These are phyloP conservation scores for Periparus ater DNA, from an alignment of 2,797 vertebrate species.

Conservation along the genomic window DNA sequence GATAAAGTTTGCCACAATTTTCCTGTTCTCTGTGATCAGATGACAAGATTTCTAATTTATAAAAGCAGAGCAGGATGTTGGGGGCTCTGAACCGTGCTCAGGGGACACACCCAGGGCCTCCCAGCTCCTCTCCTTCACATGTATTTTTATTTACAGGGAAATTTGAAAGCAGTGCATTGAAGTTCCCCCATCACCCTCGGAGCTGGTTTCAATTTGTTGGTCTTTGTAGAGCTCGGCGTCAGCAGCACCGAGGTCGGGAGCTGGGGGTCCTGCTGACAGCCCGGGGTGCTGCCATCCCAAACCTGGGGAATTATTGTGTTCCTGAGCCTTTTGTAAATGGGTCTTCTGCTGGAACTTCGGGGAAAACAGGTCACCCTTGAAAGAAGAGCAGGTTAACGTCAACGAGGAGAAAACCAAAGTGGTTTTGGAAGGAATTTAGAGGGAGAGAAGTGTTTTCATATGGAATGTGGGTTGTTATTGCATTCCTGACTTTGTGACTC, in stretches of 20 bases:
- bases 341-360: background rate
- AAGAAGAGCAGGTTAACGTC: fast-evolving
- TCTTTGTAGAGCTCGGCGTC: background rate
- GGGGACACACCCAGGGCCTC: slow-evolving; percentile 38
- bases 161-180: slow-evolving; percentile 29
- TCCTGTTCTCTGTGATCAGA: slow-evolving; percentile 71
- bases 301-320: fast-evolving
- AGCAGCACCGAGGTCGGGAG: fast-evolving
- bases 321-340: background rate
- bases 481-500: background rate
- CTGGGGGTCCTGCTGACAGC: background rate
- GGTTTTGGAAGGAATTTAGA: fast-evolving
- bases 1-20: slow-evolving; percentile 78
- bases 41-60: slow-evolving; percentile 79
- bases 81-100: slow-evolving; percentile 70
- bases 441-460: fast-evolving
- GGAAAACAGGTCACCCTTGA: background rate
- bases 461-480: background rate
- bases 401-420: fast-evolving
- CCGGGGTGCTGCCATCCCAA: background rate
- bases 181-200: background rate
- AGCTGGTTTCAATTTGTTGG: background rate
- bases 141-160: slow-evolving; percentile 51
- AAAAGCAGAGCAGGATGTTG: slow-evolving; percentile 64
- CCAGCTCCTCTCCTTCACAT: slow-evolving; percentile 8